Evolutionary conservation across 2,113 vertebrate species (phyloP).

Genomic region (Cromileptes altivelis): DNA sequence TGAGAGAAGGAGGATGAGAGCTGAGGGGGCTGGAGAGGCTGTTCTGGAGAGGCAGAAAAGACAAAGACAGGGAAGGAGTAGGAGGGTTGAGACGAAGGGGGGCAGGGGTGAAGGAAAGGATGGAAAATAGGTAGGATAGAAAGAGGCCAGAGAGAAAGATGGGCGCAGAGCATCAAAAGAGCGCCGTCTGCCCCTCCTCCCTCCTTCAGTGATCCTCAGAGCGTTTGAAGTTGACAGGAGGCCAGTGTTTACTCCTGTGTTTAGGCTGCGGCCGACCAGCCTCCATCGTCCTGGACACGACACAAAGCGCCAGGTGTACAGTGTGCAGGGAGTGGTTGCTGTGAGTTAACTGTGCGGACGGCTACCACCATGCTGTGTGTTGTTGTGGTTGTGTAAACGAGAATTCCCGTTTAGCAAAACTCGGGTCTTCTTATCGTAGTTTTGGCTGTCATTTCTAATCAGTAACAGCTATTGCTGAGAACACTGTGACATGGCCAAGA

Average conservation of each 20-base stretch:
- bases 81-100: slow-evolving; percentile 8
- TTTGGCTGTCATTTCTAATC: background rate
- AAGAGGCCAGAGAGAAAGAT: slow-evolving; percentile 33
- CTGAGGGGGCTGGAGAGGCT: slow-evolving; percentile 1
- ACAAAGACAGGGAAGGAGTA: slow-evolving; percentile 12
- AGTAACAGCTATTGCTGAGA: background rate
- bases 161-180: slow-evolving; percentile 67
- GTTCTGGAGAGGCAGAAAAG: slow-evolving; percentile 24
- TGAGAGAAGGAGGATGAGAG: slow-evolving; percentile 27
- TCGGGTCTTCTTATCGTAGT: background rate
- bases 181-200: slow-evolving; percentile 20
- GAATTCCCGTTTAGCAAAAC: too few species aligned
- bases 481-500: too few species aligned
- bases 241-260: slow-evolving; percentile 53
- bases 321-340: background rate
- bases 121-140: slow-evolving; percentile 39
- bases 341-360: background rate
- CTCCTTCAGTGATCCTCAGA: slow-evolving; percentile 34
- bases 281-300: slow-evolving; percentile 44
- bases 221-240: slow-evolving; percentile 79
- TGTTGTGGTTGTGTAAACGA: background rate
- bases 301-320: slow-evolving; percentile 79
- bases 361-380: background rate
- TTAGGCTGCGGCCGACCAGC: slow-evolving; percentile 41
- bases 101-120: slow-evolving; percentile 43